Percentiles rank a stretch among this genome's conserved stretches.
Evolutionary conservation across 2,888 invertebrate genomes (phyloP).

Genomic region (Pycnomerus fuliginosus): DNA sequence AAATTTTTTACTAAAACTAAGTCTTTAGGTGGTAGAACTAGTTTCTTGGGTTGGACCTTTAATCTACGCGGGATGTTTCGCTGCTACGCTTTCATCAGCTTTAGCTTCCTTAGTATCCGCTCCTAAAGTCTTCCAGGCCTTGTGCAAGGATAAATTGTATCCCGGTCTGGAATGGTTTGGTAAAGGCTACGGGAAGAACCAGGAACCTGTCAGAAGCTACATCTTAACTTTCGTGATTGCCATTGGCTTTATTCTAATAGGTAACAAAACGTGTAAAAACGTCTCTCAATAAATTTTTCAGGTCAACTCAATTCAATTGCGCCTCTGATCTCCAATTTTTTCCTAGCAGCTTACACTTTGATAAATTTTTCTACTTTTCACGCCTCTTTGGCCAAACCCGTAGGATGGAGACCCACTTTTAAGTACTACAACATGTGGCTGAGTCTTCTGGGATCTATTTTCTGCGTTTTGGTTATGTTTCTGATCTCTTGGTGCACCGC

Average conservation of each 20-base stretch:
- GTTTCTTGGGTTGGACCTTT: conserved; percentile 86
- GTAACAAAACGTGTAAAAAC: too few relatives aligned
- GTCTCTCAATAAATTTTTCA: conserved; percentile 41
- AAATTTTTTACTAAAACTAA: too few relatives aligned
- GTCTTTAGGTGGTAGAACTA: conserved; percentile 80
- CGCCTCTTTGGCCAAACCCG: conserved; percentile 83
- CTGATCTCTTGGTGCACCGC: conserved; percentile 94
- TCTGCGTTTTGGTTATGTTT: conserved; percentile 93
- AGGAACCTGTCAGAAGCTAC: conserved; percentile 87
- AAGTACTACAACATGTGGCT: conserved; percentile 97
- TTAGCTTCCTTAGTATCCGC: conserved; percentile 94
- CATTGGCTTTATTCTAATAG: conserved; percentile 80
- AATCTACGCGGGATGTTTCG: conserved; percentile 96
- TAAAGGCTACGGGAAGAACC: conserved; percentile 77
- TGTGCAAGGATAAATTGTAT: conserved; percentile 93
- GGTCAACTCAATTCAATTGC: conserved; percentile 88
- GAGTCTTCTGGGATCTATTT: conserved; percentile 77
- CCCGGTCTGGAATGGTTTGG: conserved; percentile 90
- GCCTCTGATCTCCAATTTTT: conserved; percentile 91
- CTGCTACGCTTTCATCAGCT: conserved; percentile 95
- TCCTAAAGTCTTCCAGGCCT: conserved; percentile 90
- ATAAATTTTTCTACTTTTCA: conserved; percentile 96
- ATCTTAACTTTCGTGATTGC: conserved; percentile 90
- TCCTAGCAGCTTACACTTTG: conserved; percentile 88
- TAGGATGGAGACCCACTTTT: conserved; percentile 88